phyloP scores from a whole-genome alignment of 2,888 invertebrate species.

The Leptinotarsa peninsularis region DNA sequence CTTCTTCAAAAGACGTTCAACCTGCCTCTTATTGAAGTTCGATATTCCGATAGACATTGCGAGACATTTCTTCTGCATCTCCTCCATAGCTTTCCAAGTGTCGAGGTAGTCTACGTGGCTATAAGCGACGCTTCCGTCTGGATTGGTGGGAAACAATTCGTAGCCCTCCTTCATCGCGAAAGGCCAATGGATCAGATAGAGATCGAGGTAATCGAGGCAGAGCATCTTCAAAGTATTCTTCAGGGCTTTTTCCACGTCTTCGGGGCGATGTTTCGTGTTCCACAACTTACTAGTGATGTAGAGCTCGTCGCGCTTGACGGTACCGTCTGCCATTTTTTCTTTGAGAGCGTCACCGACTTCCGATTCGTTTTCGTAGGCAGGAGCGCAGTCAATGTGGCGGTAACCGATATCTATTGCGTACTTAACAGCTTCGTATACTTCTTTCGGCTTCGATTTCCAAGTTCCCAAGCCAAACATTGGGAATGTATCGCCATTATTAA shows the following conservation, averaged over 20 bases:
- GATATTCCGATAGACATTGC: constrained; percentile 78
- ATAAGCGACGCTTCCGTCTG: constrained; percentile 51
- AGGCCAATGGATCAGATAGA: constrained; percentile 71
- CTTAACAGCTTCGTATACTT: constrained; percentile 73
- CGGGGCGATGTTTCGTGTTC: constrained; percentile 89
- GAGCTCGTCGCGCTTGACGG: constrained; percentile 76
- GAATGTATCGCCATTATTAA: constrained; percentile 65
- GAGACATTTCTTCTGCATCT: constrained; percentile 72
- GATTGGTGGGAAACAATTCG: constrained; percentile 50
- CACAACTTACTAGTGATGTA: constrained; percentile 83
- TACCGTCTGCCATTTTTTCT: constrained; percentile 44
- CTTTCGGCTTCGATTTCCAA: constrained; percentile 63
- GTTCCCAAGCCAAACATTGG: constrained; percentile 66
- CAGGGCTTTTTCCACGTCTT: constrained; percentile 64
- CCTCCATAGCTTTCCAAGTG: constrained; percentile 78
- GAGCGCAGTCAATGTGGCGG: constrained; percentile 80
- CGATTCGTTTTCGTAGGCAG: constrained; percentile 76
- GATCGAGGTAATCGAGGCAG: constrained; percentile 69
- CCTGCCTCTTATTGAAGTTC: constrained; percentile 80
- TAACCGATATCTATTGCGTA: constrained; percentile 82
- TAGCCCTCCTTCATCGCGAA: constrained; percentile 64
- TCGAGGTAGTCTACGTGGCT: constrained; percentile 77
- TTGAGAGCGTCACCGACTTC: constrained; percentile 73
- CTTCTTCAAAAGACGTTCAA: constrained; percentile 71
- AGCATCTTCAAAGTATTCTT: constrained; percentile 66